A percentile compares a stretch with the other conserved stretches of the same genome.
These are phyloP conservation scores for Coelopa pilipes DNA, from an alignment of 2,888 invertebrate species.

Conservation along the genomic window DNA sequence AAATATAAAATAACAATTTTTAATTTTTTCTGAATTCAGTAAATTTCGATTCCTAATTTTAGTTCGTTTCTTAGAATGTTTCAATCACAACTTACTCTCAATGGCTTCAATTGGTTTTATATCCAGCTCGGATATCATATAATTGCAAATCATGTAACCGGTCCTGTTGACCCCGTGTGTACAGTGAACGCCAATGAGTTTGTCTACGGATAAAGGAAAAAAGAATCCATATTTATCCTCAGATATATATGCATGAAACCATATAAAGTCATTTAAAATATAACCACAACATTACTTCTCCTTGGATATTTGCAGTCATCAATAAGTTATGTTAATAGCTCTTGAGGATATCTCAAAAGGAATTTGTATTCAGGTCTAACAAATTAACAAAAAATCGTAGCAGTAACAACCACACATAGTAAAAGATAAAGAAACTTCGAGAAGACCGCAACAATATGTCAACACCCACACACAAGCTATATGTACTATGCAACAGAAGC, in stretches of 20 bases:
- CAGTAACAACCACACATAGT: not conserved
- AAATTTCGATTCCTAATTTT: not conserved
- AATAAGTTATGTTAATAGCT: too few relatives aligned
- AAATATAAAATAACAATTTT: not conserved
- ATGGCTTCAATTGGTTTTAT: constrained; percentile 71
- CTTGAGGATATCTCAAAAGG: not conserved
- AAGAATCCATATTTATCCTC: constrained; percentile 37
- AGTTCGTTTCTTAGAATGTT: not conserved
- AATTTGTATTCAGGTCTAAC: constrained; percentile 4
- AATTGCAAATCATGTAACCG: constrained; percentile 81
- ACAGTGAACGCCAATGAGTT: constrained; percentile 82
- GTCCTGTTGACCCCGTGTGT: constrained; percentile 85
- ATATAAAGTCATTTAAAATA: not conserved
- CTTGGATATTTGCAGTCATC: too few relatives aligned
- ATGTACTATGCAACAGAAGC: not conserved
- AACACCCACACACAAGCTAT: constrained; percentile 33
- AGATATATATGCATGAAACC: constrained; percentile 12
- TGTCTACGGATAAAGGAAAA: constrained; percentile 69
- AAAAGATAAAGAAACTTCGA: not conserved
- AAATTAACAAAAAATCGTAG: constrained; percentile 12
- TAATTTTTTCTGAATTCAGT: constrained; percentile 1
- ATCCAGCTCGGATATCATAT: constrained; percentile 74
- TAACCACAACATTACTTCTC: too few relatives aligned
- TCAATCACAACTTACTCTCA: constrained; percentile 67
- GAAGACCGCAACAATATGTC: constrained; percentile 36